Evolutionary conservation across 2,113 vertebrate genomes (phyloP).

Genomic region (Prolemur simus): DNA sequence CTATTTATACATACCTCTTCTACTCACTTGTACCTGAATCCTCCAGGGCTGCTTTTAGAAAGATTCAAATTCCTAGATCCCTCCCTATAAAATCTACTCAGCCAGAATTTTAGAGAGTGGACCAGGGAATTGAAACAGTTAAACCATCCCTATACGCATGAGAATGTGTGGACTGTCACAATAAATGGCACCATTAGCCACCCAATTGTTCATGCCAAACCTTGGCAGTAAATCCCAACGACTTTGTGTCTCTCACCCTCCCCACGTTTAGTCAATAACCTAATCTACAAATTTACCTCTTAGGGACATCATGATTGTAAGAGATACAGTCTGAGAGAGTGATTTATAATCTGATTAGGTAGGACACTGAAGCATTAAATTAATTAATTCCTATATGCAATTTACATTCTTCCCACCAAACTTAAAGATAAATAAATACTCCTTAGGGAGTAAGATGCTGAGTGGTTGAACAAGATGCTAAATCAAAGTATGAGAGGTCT

Average conservation of each 20-base stretch:
- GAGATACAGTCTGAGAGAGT: constrained; percentile 53
- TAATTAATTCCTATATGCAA: constrained; percentile 72
- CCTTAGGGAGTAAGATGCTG: constrained; percentile 33
- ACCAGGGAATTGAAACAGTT: constrained; percentile 23
- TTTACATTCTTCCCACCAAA: constrained; percentile 61
- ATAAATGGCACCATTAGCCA: constrained; percentile 71
- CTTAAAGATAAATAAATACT: constrained; percentile 60
- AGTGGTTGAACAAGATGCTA: constrained; percentile 46
- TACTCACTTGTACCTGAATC: background rate
- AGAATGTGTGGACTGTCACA: background rate
- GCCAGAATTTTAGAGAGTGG: background rate
- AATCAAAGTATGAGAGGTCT: constrained; percentile 19
- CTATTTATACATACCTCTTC: background rate
- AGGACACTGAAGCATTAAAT: constrained; percentile 69
- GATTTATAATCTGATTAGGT: constrained; percentile 76
- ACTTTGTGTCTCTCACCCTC: constrained; percentile 49
- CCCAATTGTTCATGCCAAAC: constrained; percentile 55
- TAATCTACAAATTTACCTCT: constrained; percentile 72
- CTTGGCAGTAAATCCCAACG: constrained; percentile 12
- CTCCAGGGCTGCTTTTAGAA: background rate
- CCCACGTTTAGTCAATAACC: constrained; percentile 71
- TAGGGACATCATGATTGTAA: constrained; percentile 59
- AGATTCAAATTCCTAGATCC: background rate
- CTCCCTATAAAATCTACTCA: background rate
- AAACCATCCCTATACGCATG: background rate